Evolutionary conservation across 30 jellyfish, hydroid and myxozoan genomes (phyloP).

Genomic region (Aurelia coerulea): DNA sequence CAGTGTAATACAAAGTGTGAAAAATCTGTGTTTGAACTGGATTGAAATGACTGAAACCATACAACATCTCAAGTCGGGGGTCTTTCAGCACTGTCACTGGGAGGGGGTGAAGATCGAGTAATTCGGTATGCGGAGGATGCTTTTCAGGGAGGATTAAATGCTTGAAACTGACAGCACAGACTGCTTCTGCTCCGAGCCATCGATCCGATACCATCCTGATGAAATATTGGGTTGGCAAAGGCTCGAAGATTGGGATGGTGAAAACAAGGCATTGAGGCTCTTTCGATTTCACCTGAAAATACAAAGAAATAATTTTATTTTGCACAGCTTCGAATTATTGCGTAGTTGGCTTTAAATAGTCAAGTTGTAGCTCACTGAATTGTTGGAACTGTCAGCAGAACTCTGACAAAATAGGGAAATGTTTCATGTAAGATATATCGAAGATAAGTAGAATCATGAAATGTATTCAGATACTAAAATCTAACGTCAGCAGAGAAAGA

Average conservation of each 20-base stretch:
- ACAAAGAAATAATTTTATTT: background rate
- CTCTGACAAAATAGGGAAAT: too few relatives aligned
- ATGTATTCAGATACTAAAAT: too few relatives aligned
- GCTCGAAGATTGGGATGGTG: slow-evolving; percentile 98
- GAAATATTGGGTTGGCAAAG: slow-evolving; percentile 95
- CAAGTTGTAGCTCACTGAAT: too few relatives aligned
- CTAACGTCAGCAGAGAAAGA: too few relatives aligned
- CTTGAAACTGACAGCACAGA: slow-evolving; percentile 92
- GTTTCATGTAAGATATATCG: too few relatives aligned
- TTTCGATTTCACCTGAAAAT: slow-evolving; percentile 83
- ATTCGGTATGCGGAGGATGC: slow-evolving; percentile 97
- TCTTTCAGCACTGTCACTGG: slow-evolving; percentile 88
- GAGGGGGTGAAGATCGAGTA: slow-evolving; percentile 94
- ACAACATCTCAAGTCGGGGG: slow-evolving; percentile 78
- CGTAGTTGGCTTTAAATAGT: too few relatives aligned
- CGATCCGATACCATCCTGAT: slow-evolving; percentile 97
- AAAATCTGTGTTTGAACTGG: slow-evolving; percentile 99
- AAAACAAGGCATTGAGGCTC: slow-evolving; percentile 89
- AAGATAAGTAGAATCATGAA: too few relatives aligned
- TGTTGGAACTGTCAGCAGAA: too few relatives aligned
- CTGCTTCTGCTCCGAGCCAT: slow-evolving; percentile 98
- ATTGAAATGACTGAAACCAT: slow-evolving; percentile 90
- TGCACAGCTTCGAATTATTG: too few relatives aligned
- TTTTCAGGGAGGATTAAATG: slow-evolving; percentile 95
- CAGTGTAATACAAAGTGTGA: slow-evolving; percentile 95